These are phyloP conservation scores for Halocaridina rubra DNA, from an alignment of 2,888 invertebrate genomes.

Conservation along the genomic window DNA sequence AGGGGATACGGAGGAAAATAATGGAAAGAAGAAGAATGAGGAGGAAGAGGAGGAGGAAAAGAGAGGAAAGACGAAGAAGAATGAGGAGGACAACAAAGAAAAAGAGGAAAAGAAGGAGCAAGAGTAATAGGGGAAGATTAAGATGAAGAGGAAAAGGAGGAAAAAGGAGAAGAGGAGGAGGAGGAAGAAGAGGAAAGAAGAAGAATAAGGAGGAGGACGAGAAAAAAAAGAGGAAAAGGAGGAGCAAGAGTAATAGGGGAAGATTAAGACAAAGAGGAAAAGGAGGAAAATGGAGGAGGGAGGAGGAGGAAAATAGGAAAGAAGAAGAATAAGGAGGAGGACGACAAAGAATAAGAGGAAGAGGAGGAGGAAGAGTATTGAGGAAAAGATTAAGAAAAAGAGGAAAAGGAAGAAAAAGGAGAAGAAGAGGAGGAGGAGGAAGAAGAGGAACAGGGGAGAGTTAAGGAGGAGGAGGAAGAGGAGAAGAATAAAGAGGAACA, in stretches of 20 bases:
- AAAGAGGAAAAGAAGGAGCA: neutral
- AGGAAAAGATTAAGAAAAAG: neutral
- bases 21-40: neutral
- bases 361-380: neutral
- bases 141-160: neutral
- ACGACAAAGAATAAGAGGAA: neutral
- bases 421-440: neutral
- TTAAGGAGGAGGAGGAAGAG: neutral
- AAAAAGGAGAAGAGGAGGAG: neutral
- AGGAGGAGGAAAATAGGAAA: neutral
- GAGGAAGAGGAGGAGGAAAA: neutral
- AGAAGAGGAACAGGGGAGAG: neutral
- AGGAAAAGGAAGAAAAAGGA: neutral
- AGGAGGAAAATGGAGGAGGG: neutral
- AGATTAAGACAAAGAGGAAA: neutral
- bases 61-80: neutral
- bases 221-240: neutral
- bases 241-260: neutral
- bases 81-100: too few relatives aligned
- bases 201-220: neutral
- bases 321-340: neutral
- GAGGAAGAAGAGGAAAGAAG: neutral
- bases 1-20: neutral
- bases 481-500: neutral
- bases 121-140: neutral